Percentiles rank a stretch among this genome's conserved stretches.
phyloP scores from a whole-genome alignment of 1,140 invertebrate species.

The Branchinecta lindahli region DNA sequence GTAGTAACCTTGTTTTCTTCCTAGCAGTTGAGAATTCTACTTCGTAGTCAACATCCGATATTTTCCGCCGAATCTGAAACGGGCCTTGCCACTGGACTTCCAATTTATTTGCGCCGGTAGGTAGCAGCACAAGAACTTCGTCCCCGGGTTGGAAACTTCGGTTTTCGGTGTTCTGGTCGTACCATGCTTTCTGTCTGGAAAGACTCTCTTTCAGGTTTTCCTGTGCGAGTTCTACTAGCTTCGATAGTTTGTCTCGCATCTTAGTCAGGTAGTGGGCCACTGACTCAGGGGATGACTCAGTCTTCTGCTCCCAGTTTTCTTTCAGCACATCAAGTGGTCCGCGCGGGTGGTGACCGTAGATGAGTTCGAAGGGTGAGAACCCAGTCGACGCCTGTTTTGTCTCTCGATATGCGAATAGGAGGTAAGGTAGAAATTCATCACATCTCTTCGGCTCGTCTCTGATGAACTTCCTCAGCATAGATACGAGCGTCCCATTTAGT shows the following conservation, averaged over 20 bases:
- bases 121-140: background rate
- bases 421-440: slow-evolving; percentile 10
- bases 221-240: background rate
- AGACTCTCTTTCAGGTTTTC: background rate
- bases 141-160: background rate
- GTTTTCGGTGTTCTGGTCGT: background rate
- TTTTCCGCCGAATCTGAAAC: background rate
- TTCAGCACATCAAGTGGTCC: background rate
- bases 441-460: background rate
- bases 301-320: background rate
- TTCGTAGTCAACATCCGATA: background rate
- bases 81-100: slow-evolving; percentile 3
- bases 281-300: background rate
- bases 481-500: slow-evolving; percentile 24
- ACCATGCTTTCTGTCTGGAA: background rate
- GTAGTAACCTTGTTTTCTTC: background rate
- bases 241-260: background rate
- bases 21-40: background rate
- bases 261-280: background rate
- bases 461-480: slow-evolving; percentile 21
- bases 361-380: slow-evolving; percentile 15
- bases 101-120: background rate
- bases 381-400: slow-evolving; percentile 3
- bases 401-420: background rate
- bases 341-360: background rate